Conservation (phyloP, 2,113 vertebrate species). For the Pyrgilauda ruficollis region DNA sequence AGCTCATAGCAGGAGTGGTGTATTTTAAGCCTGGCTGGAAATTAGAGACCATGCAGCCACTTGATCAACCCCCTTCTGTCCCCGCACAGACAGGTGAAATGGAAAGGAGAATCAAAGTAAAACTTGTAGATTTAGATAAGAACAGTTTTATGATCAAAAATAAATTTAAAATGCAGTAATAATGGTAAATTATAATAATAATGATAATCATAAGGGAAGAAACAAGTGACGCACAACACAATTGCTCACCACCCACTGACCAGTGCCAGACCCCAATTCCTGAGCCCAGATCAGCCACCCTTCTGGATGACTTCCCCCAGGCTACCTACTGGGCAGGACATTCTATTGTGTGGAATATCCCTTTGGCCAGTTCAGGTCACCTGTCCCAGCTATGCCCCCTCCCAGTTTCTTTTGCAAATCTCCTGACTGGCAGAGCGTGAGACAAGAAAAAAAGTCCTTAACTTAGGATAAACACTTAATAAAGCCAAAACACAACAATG, state of each 20-base stretch:
- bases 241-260: background rate
- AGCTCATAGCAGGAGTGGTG: background rate
- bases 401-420: background rate
- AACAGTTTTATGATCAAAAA: background rate
- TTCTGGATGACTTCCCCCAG: too few species aligned
- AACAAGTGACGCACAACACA: background rate
- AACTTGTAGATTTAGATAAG: background rate
- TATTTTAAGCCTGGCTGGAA: background rate
- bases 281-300: background rate
- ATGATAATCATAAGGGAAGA: background rate
- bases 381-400: background rate
- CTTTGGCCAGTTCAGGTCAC: background rate
- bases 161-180: background rate
- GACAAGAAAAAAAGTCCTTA: background rate
- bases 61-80: background rate
- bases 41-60: rapidly evolving
- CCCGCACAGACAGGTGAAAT: background rate
- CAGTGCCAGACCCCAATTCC: background rate
- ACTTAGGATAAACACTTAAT: background rate
- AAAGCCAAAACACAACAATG: background rate
- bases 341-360: background rate
- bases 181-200: background rate
- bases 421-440: background rate
- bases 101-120: background rate
- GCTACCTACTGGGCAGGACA: background rate